phyloP scores from a whole-genome alignment of 2,888 invertebrate species.

The Ochropacha duplaris region DNA sequence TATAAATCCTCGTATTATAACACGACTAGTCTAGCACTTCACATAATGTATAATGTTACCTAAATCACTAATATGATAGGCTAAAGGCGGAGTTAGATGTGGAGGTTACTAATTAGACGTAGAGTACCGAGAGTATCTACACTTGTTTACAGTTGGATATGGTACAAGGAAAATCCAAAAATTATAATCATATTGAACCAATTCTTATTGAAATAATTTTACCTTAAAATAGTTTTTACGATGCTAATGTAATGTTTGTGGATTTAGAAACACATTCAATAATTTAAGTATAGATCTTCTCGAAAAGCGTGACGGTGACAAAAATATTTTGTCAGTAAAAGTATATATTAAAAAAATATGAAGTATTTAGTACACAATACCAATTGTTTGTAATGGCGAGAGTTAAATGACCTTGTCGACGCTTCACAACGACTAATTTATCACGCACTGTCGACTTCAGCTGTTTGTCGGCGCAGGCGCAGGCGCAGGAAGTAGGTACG shows the following conservation, averaged over 20 bases:
- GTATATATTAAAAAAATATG: conserved; percentile 12
- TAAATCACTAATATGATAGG: not conserved
- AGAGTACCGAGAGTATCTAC: no score
- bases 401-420: conserved; percentile 62
- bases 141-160: no score
- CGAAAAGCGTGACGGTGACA: not conserved
- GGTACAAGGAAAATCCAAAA: no score
- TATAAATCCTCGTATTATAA: no score
- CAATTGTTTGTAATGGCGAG: conserved; percentile 30
- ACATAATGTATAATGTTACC: not conserved
- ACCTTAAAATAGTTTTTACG: no score
- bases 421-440: conserved; percentile 53
- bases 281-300: not conserved
- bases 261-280: not conserved
- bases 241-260: no score
- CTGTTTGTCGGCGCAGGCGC: conserved; percentile 49
- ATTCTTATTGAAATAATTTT: no score
- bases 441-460: conserved; percentile 55
- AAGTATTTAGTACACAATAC: conserved; percentile 19
- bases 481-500: conserved; percentile 21
- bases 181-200: no score
- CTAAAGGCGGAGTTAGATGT: not conserved
- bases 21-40: no score
- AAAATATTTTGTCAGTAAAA: conserved; percentile 6
- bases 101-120: no score